Percentiles rank a stretch among this genome's conserved stretches.
These are phyloP conservation scores for Ophion ventricosus DNA, from an alignment of 2,888 invertebrate species.

Conservation along the genomic window DNA sequence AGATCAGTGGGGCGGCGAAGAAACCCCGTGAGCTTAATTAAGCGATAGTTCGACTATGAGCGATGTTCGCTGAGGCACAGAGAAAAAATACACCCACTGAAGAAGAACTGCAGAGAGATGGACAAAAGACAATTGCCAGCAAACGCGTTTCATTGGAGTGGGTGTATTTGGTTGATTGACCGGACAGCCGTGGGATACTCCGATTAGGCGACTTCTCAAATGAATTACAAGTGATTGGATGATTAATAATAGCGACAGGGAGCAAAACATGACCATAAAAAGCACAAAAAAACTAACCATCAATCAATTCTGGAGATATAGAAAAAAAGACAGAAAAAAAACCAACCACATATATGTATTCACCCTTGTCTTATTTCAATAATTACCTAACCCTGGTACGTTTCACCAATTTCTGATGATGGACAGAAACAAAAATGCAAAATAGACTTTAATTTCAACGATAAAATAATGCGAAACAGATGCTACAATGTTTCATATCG, in stretches of 20 bases:
- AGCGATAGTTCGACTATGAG: constrained; percentile 44
- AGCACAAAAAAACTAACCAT: not conserved
- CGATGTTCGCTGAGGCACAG: constrained; percentile 7
- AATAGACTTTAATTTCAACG: not conserved
- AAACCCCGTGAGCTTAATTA: constrained; percentile 56
- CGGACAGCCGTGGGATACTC: constrained; percentile 14
- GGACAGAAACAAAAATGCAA: not conserved
- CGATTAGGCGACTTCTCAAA: constrained; percentile 16
- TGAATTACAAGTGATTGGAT: constrained; percentile 11
- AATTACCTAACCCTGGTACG: not conserved
- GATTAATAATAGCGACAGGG: not conserved
- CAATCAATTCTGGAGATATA: not conserved
- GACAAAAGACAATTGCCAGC: constrained; percentile 27
- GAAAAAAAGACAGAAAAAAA: not conserved
- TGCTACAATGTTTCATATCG: not conserved
- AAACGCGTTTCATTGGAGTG: constrained; percentile 8
- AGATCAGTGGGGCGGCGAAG: constrained; percentile 41
- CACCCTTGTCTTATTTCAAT: not conserved
- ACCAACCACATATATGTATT: not conserved
- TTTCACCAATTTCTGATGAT: not conserved
- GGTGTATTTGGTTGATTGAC: constrained; percentile 38
- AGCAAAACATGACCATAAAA: not conserved
- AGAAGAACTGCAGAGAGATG: constrained; percentile 5
- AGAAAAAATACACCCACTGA: constrained; percentile 11
- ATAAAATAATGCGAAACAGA: not conserved